phyloP scores from a whole-genome alignment of 2,888 invertebrate species.

The Eupsilia transversa region DNA sequence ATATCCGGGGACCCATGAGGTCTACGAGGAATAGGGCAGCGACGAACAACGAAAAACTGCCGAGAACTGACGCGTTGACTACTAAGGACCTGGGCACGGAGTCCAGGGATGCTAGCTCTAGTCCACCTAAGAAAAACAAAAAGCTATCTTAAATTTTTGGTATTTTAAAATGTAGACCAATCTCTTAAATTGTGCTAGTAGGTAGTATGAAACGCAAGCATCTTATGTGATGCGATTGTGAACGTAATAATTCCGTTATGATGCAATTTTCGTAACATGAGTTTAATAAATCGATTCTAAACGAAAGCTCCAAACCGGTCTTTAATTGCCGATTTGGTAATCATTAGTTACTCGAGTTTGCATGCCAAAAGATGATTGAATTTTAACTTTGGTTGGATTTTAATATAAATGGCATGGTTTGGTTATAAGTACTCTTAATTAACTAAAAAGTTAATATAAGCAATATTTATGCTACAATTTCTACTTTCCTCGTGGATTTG shows the following conservation, averaged over 20 bases:
- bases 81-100: slow-evolving; percentile 92
- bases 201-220: background rate
- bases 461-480: background rate
- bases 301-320: slow-evolving; percentile 41
- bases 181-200: background rate
- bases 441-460: background rate
- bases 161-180: background rate
- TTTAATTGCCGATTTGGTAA: slow-evolving; percentile 49
- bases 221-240: background rate
- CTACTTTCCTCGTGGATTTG: background rate
- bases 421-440: slow-evolving; percentile 12
- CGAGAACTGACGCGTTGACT: slow-evolving; percentile 93
- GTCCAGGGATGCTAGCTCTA: slow-evolving; percentile 93
- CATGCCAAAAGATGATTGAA: slow-evolving; percentile 34
- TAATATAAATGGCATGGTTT: background rate
- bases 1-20: slow-evolving; percentile 90
- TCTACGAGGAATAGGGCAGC: slow-evolving; percentile 93
- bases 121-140: slow-evolving; percentile 87
- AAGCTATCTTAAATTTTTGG: background rate
- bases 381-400: background rate
- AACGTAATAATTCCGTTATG: slow-evolving; percentile 11
- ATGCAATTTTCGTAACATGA: slow-evolving; percentile 35
- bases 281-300: slow-evolving; percentile 46
- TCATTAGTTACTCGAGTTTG: slow-evolving; percentile 22
- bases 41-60: slow-evolving; percentile 92